Evolutionary conservation across 2,113 vertebrate species (phyloP).

Genomic region (Tichodroma muraria): DNA sequence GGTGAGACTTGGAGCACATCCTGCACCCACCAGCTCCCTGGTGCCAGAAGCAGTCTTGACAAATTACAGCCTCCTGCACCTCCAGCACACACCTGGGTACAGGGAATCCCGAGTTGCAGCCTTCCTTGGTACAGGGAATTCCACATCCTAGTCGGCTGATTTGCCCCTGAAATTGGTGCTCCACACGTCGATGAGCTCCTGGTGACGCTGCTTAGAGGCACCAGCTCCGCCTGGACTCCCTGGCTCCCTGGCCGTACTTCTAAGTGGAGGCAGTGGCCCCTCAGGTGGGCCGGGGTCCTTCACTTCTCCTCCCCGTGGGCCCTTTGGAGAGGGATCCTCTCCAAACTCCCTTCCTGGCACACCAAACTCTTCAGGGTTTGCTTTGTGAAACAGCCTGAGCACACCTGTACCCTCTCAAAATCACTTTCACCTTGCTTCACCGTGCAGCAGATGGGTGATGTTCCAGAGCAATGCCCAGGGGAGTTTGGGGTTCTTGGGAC

Average conservation of each 20-base stretch:
- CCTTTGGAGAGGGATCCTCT: background rate
- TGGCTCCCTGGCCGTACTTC: no score
- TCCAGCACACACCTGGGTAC: background rate
- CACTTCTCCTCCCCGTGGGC: fast-evolving
- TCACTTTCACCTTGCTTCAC: background rate
- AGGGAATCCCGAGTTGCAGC: background rate
- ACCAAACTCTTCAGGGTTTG: background rate
- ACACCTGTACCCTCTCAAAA: fast-evolving
- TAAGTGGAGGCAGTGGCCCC: fast-evolving
- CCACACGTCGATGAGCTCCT: fast-evolving
- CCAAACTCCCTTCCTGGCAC: background rate
- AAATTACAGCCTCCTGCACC: background rate
- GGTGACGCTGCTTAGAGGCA: fast-evolving
- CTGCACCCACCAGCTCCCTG: background rate
- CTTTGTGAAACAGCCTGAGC: background rate
- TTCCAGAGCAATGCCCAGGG: fast-evolving
- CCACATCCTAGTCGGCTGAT: fast-evolving
- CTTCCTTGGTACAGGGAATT: background rate
- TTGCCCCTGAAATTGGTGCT: fast-evolving
- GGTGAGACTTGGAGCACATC: background rate
- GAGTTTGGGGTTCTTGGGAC: fast-evolving
- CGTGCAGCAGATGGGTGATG: fast-evolving
- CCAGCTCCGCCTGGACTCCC: background rate
- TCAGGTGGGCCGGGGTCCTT: fast-evolving
- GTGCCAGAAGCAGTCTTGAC: background rate